Evolutionary conservation across 2,797 vertebrate genomes (phyloP), one percentile per base, ranked within the genome.

Genomic region (Cottoperca gobio): DNA sequence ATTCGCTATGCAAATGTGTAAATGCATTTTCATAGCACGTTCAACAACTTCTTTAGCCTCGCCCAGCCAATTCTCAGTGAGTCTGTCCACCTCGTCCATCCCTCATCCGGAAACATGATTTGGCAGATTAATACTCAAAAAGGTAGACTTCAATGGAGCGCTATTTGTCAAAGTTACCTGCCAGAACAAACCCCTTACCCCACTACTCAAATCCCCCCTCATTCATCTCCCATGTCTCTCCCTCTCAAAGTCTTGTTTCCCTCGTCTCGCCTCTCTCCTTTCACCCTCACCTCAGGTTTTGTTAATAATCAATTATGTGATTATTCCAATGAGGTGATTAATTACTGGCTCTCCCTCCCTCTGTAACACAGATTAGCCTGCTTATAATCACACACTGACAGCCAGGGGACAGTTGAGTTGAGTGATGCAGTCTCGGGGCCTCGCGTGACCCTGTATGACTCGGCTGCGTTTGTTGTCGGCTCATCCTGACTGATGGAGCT

Each of bases 231-330:
- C 65, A 33, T 70, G 81, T 87, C 86, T 86, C 77, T 88, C 61
- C 73, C 67, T 74, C 70, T 83, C 65, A 82, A 67, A 77, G 70
- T 84, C 81, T 84, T 46, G 57, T 68, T 82, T 73, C 76, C 46
- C 62, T 77, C 33, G 7, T 69, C 79, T 83, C 31, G 5, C 70
- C 78, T 81, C 70, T 88, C 54, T 82, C 83, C 87, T 80, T 85
- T 84, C 78, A 85, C 82, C 80, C 78, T 92, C 85, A 83, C 85
- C 83, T 85, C 66, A 46, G 83, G 65, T 91, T 86, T 91, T 86
- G 82, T 86, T 94, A 90, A 93, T 92, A 93, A 93, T 94, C 89
- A 92, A 92, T 93, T 91, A 90, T 85, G 85, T 78, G 84, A 92
- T 94, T 92, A 91, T 93, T 88, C 82, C 88, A 88, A 91, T 84